phyloP scores from a whole-genome alignment of 2,797 vertebrate genomes.

The Paramormyrops hopkinsi region DNA sequence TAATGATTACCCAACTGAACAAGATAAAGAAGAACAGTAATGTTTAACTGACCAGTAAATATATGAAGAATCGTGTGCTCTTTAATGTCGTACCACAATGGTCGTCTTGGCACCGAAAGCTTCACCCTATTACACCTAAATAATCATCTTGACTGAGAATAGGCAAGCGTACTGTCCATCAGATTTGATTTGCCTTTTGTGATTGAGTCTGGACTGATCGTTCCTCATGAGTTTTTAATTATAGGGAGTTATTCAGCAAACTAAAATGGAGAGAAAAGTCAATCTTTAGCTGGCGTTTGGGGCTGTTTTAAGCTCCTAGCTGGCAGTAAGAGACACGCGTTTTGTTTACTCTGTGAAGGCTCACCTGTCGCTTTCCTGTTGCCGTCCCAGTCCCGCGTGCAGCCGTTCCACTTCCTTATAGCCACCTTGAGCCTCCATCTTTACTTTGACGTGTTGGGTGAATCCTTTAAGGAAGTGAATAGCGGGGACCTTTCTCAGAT shows the following conservation, averaged over 20 bases:
- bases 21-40: background rate
- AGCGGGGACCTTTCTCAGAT: background rate
- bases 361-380: background rate
- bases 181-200: background rate
- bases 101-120: background rate
- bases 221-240: background rate
- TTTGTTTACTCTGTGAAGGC: background rate
- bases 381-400: background rate
- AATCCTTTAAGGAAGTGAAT: background rate
- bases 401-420: background rate
- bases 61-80: slow-evolving; percentile 5
- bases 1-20: slow-evolving; percentile 41
- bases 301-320: background rate
- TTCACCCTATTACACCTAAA: background rate
- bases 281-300: background rate
- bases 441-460: background rate
- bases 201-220: background rate
- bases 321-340: background rate
- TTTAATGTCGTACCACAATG: background rate
- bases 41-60: slow-evolving; percentile 6
- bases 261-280: background rate
- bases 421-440: background rate
- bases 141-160: background rate
- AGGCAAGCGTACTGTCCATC: background rate
- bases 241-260: background rate